phyloP scores from a whole-genome alignment of 2,888 invertebrate species.

The Piscicola geometra region DNA sequence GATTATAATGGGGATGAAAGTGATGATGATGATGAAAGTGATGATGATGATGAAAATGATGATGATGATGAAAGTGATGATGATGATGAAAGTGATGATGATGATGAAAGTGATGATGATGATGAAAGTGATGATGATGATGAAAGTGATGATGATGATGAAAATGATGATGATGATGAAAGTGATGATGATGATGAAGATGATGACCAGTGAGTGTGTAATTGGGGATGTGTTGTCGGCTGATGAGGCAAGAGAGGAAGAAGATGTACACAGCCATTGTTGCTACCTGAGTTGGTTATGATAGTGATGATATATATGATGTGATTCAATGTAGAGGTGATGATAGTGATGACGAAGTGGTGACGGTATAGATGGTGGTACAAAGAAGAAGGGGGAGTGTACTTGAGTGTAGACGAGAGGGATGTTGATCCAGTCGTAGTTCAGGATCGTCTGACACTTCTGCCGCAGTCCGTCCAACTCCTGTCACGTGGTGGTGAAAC shows the following conservation, averaged over 20 bases:
- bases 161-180: slow-evolving; percentile 29
- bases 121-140: slow-evolving; percentile 30
- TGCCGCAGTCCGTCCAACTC: slow-evolving; percentile 75
- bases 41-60: slow-evolving; percentile 30
- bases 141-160: slow-evolving; percentile 30
- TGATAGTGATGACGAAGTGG: not conserved
- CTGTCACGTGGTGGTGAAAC: slow-evolving; percentile 42
- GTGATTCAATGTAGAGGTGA: not conserved
- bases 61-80: slow-evolving; percentile 29
- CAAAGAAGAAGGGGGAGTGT: slow-evolving; percentile 10
- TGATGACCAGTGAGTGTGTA: slow-evolving; percentile 23
- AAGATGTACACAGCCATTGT: slow-evolving; percentile 83
- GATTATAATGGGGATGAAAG: not conserved
- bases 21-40: slow-evolving; percentile 16
- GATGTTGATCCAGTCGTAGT: slow-evolving; percentile 65
- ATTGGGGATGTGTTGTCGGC: slow-evolving; percentile 66
- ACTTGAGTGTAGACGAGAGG: slow-evolving; percentile 64
- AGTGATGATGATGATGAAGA: slow-evolving; percentile 27
- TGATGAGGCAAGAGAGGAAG: slow-evolving; percentile 79
- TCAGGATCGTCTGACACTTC: slow-evolving; percentile 48
- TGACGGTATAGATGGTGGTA: not conserved
- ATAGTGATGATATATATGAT: too few relatives aligned
- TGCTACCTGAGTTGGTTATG: slow-evolving; percentile 73
- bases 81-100: slow-evolving; percentile 25
- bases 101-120: slow-evolving; percentile 14